Base-by-base conservation (phyloP, 30 jellyfish, hydroid and myxozoan genomes). In the Clytia hemisphaerica region DNA sequence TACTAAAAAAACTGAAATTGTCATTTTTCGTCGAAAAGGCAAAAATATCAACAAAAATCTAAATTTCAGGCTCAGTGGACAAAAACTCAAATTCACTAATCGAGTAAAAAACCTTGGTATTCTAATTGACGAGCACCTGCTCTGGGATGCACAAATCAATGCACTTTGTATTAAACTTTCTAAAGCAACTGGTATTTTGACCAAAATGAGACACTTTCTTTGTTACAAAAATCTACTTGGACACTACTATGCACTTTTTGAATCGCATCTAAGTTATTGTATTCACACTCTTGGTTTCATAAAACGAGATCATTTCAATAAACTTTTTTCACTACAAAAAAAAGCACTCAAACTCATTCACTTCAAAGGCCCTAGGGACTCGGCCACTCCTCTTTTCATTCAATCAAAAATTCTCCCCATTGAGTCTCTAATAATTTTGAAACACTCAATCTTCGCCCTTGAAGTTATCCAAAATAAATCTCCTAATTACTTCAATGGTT, bases 121-220 rank as follows among this genome's bases (percentile, higher is more conserved):
- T 35, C 77, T 67, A 33, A 59, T 77, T 53, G 92, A 77, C 51
- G 84, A 76, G 24, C 84, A 76, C 57, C 89, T 76, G n/a, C 28
- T 34, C 79, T 7, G 16, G 16, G 16, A 16, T 40, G 10, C 53
- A 10, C 16, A 16, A 10, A 40, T 73, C 58, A 67, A 75, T 34
- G 48, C 72, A 75, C 37, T 24, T 50, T 2, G 27, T 35, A n/a
- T n/a, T n/a, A n/a, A 31, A 54, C 59, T 47, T 66, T 75, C 42
- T n/a, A n/a, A n/a, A n/a, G n/a, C n/a, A n/a, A n/a, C 54, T 45
- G 89, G 89, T 24, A 45, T 63, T 35, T 63, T 62, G 40, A 30
- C 51, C 83, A 46, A 37, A 49, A 46, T 63, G n/a, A 61, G 89
- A 53, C 91, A 76, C 22, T 76, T 49, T 55, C 37, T 63, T 76